A percentile compares a stretch with the other conserved stretches of the same genome.
phyloP scores from a whole-genome alignment of 2,113 vertebrate genomes.

The Miniopterus natalensis region DNA sequence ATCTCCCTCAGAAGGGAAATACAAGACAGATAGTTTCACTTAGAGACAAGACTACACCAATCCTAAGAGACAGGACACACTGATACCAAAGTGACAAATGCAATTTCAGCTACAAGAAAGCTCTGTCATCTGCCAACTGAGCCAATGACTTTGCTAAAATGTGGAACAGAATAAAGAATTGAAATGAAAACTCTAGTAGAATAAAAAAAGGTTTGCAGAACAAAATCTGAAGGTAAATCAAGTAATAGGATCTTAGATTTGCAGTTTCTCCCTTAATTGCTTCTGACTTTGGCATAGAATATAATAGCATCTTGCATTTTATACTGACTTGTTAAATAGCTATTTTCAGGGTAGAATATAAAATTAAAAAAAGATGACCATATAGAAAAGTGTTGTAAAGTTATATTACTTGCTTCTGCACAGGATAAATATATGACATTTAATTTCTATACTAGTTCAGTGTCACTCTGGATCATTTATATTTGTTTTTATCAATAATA shows the following conservation, averaged over 20 bases:
- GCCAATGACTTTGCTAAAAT: slow-evolving; percentile 76
- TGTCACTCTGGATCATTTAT: slow-evolving; percentile 40
- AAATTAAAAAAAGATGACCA: slow-evolving; percentile 7
- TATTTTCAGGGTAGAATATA: slow-evolving; percentile 56
- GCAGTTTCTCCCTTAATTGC: slow-evolving; percentile 38
- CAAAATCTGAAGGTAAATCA: slow-evolving; percentile 60
- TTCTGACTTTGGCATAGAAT: not conserved
- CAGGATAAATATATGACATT: slow-evolving; percentile 14
- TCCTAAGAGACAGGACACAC: slow-evolving; percentile 71
- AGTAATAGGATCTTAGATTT: not conserved
- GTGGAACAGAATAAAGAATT: slow-evolving; percentile 15
- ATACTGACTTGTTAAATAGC: slow-evolving; percentile 38
- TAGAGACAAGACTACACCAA: slow-evolving; percentile 74
- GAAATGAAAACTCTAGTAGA: slow-evolving; percentile 50
- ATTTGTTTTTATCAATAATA: slow-evolving; percentile 46
- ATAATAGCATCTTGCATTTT: slow-evolving; percentile 22
- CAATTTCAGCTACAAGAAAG: slow-evolving; percentile 75
- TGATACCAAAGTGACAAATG: slow-evolving; percentile 79
- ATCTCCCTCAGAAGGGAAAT: slow-evolving; percentile 77
- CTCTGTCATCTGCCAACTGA: slow-evolving; percentile 77
- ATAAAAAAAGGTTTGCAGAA: slow-evolving; percentile 38
- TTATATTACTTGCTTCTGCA: slow-evolving; percentile 30
- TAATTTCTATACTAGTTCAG: slow-evolving; percentile 32
- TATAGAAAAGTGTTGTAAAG: not conserved
- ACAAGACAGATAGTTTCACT: slow-evolving; percentile 80